Evolutionary conservation across 2,797 vertebrate genomes (phyloP).

Genomic region (Emys orbicularis): DNA sequence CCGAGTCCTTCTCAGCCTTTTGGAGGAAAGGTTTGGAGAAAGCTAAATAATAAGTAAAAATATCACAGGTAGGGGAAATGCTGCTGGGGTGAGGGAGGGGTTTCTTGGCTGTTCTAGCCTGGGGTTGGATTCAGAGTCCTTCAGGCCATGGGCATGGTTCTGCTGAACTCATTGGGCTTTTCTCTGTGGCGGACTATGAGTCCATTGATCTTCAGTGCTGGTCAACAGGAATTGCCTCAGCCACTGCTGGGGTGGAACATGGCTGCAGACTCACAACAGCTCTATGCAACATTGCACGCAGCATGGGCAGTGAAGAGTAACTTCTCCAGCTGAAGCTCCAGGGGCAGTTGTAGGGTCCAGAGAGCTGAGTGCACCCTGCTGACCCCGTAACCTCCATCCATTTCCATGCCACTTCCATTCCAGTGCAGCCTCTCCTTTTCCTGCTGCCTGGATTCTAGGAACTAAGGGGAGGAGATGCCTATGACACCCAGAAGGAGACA

Average conservation of each 20-base stretch:
- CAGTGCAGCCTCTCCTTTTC: background rate
- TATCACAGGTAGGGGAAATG: too few relatives aligned
- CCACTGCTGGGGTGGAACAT: background rate
- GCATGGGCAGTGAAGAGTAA: background rate
- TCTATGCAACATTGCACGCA: background rate
- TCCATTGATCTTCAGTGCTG: too few relatives aligned
- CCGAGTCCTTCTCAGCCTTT: too few relatives aligned
- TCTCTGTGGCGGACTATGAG: too few relatives aligned
- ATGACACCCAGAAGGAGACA: background rate
- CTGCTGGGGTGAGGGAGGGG: too few relatives aligned
- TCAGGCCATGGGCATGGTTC: too few relatives aligned
- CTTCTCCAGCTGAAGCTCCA: background rate
- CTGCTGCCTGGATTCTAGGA: background rate
- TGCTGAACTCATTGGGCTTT: too few relatives aligned
- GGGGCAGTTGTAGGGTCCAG: background rate
- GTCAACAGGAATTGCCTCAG: too few relatives aligned
- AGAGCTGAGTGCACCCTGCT: background rate
- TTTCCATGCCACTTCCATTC: background rate
- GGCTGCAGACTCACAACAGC: background rate
- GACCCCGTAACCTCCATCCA: background rate
- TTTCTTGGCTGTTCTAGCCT: too few relatives aligned
- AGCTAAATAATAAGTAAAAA: too few relatives aligned
- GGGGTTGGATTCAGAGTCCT: too few relatives aligned
- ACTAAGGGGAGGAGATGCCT: background rate
- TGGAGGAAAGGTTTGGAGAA: too few relatives aligned